Evolutionary conservation across 2,888 invertebrate species (phyloP).

Genomic region (Leuctra nigra): DNA sequence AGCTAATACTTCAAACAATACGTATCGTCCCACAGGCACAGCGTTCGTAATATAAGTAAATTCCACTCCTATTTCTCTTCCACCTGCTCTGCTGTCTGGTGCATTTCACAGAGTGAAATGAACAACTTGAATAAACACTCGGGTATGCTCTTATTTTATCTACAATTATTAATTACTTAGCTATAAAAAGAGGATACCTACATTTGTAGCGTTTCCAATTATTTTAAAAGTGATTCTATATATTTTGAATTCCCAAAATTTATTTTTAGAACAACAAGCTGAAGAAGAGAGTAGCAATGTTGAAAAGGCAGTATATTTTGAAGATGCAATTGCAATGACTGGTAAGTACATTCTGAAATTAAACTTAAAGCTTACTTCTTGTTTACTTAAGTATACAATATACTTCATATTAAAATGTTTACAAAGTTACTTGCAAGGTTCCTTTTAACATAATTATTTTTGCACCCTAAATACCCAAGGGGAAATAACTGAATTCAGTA

Average conservation of each 20-base stretch:
- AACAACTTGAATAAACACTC: no score
- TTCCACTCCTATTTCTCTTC: no score
- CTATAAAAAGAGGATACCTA: not conserved
- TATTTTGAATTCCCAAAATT: not conserved
- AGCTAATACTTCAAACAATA: no score
- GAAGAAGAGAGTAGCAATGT: not conserved
- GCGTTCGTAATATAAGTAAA: no score
- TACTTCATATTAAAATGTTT: not conserved
- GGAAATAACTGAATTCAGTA: no score
- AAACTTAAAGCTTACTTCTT: no score
- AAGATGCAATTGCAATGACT: slow-evolving; percentile 23
- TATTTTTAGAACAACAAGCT: not conserved
- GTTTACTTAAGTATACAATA: not conserved
- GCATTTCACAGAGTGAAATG: no score
- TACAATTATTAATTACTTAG: no score
- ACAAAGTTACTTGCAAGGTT: not conserved
- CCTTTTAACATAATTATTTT: not conserved
- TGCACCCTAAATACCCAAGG: not conserved
- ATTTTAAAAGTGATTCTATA: not conserved
- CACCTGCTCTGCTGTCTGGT: no score
- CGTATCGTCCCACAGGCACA: no score
- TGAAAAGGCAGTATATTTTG: slow-evolving; percentile 18
- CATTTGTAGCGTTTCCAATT: not conserved
- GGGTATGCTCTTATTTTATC: no score
- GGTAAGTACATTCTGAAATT: no score